Percentiles rank a stretch among this genome's conserved stretches.
These are phyloP conservation scores for Hiodon alosoides DNA, from an alignment of 2,113 vertebrate genomes.

Conservation along the genomic window DNA sequence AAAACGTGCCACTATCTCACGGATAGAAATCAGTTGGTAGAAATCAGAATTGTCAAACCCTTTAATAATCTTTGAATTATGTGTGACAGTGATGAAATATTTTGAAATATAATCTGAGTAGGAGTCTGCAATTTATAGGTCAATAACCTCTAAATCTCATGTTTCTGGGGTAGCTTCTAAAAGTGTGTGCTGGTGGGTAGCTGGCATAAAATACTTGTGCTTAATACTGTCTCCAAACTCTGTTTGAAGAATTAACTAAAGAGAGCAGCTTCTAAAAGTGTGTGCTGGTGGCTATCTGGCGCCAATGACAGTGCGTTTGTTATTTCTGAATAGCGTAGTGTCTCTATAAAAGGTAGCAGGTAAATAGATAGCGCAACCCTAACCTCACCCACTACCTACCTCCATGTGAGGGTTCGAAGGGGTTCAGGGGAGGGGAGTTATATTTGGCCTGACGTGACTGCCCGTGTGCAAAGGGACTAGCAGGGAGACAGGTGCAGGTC, in stretches of 20 bases:
- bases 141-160: conserved; percentile 51
- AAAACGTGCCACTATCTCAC: not conserved
- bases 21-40: not conserved
- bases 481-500: conserved; percentile 61
- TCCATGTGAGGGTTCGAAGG: conserved; percentile 32
- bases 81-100: conserved; percentile 1
- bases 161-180: conserved; percentile 46
- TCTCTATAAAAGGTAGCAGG: conserved; percentile 57
- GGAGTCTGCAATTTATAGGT: not conserved
- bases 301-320: conserved; percentile 49
- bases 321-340: conserved; percentile 44
- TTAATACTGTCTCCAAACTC: too few species aligned
- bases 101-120: not conserved
- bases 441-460: conserved; percentile 65
- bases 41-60: not conserved
- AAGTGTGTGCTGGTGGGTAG: conserved; percentile 34
- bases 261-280: not conserved
- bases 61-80: conserved; percentile 14
- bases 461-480: conserved; percentile 42
- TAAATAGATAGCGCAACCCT: conserved; percentile 41
- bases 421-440: conserved; percentile 37
- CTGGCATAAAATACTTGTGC: conserved; percentile 42
- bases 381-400: conserved; percentile 30
- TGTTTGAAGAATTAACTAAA: not conserved
- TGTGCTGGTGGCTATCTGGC: conserved; percentile 38